Base-by-base conservation (phyloP, 2,888 invertebrate species). In the Lingula anatina region DNA sequence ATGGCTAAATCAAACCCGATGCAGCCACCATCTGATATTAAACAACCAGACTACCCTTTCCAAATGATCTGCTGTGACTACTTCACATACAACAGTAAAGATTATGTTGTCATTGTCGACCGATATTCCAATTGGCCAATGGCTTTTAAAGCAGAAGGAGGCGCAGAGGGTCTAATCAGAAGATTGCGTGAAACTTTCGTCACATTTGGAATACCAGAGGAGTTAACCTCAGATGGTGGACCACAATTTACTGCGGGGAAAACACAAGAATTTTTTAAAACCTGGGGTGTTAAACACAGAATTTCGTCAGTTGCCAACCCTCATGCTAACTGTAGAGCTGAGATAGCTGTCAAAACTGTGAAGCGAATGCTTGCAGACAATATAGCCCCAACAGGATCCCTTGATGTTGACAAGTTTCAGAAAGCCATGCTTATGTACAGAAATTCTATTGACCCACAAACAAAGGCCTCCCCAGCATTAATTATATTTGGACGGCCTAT, bases 21-120 rank as follows among this genome's bases (percentile, higher is more conserved):
- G 54, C 50, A 47, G 40, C 50, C 50, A 24, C 54, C 54, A 5
- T 39, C 50, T 27, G 52, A 47, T 15, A 37, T 50, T 23, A 40
- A 21, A 9, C 36, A 41, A 9, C 53, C 53, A 31, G 56, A 49
- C n/a, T 57, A 50, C 46, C 9, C 9, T 35, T 59, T 59, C 41
- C 54, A 58, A 36, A 36, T 18, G 36, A 48, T 56, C 25, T 55
- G 48, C 44, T 39, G 36, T 38, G 55, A 54, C 31, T 56, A 49
- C 27, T 53, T 56, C 44, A 39, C 41, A 20, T 56, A 42, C 38
- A 51, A 57, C 27, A 41, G 51, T 20, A 48, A 28, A 21, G 38
- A 59, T 31, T 57, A 57, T 48, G 47, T 56, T 9, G 57, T 57
- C 15, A 47, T 57, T 40, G 54, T 52, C 12, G 58, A 58, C 38